Evolutionary conservation across 2,113 vertebrate genomes (phyloP), one percentile per base, ranked within the genome.

Genomic region (Tachysurus fulvidraco): DNA sequence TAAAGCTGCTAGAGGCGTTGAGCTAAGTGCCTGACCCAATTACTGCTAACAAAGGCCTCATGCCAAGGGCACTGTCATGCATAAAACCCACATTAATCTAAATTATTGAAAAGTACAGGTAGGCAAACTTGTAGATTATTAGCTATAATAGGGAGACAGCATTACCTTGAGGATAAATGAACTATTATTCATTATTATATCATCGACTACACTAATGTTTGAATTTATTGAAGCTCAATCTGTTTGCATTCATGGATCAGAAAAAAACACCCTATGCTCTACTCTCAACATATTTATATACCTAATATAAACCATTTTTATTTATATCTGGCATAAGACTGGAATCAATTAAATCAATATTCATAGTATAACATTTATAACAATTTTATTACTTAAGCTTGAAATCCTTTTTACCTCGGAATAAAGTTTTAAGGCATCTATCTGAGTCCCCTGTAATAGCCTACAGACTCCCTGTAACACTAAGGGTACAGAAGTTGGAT

Each of bases 21-120:
- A 67, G 87, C 82, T 86, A 88, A 89, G 84, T 86, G 81, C 65
- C 76, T 88, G 89, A 90, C 89, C 89, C 87, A 86, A 88, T 90
- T 88, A 90, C 79, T 79, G 82, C 73, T 67, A 87, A 88, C 84
- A 88, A 86, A 84, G 76, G 76, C 59, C 57, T 44, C 46, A 67
- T 86, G 52, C 86, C 44, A 88, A 83, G 64, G 74, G 73, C 67
- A 81, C 65, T 67, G 54, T 55, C 83, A 80, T 74, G 64, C 81
- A 81, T 84, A 83, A 85, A 88, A 52, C 17, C 12, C 60, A 84
- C 55, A 71, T 78, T 85, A 81, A 64, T 62, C 57, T 81, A 69
- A 81, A 86, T 86, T 83, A 89, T 73, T 89, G 64, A 85, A 83
- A 79, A 78, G 67, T 83, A 30, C 46, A 67, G 84, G 16, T 79